Evolutionary conservation across 2,888 invertebrate species (phyloP).

Genomic region (Galerucella nymphaeae): DNA sequence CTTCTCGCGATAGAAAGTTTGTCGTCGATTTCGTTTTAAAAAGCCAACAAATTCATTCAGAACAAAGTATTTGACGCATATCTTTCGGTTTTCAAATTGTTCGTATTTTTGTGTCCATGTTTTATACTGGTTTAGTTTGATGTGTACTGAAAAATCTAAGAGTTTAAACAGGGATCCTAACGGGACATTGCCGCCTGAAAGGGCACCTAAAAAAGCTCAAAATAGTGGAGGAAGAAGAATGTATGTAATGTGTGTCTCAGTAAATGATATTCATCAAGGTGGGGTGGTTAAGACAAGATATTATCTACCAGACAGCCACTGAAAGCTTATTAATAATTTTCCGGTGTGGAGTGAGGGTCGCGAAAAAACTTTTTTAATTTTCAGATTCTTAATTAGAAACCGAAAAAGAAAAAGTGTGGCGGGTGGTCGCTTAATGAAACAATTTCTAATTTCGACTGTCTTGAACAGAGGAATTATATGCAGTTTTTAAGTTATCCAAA

Average conservation of each 20-base stretch:
- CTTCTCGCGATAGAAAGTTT: neutral
- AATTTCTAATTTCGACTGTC: conserved; percentile 36
- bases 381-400: conserved; percentile 37
- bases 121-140: too few species aligned
- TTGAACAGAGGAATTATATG: conserved; percentile 26
- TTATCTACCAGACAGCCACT: conserved; percentile 23
- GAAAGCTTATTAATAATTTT: conserved; percentile 33
- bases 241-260: too few species aligned
- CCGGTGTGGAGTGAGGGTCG: conserved; percentile 20
- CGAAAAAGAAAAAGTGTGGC: conserved; percentile 32
- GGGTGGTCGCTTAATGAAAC: conserved; percentile 35
- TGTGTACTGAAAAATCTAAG: too few species aligned
- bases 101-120: neutral
- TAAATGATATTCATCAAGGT: conserved; percentile 6
- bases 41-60: neutral
- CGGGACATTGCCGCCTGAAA: too few species aligned
- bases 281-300: conserved; percentile 16
- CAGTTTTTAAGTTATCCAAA: conserved; percentile 7
- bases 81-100: neutral
- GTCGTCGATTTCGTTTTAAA: neutral
- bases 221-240: too few species aligned
- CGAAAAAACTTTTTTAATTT: conserved; percentile 40
- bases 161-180: too few species aligned
- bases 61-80: neutral
- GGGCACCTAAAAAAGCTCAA: too few species aligned